phyloP scores from a whole-genome alignment of 1,140 invertebrate genomes.

The Macrobrachium nipponense region DNA sequence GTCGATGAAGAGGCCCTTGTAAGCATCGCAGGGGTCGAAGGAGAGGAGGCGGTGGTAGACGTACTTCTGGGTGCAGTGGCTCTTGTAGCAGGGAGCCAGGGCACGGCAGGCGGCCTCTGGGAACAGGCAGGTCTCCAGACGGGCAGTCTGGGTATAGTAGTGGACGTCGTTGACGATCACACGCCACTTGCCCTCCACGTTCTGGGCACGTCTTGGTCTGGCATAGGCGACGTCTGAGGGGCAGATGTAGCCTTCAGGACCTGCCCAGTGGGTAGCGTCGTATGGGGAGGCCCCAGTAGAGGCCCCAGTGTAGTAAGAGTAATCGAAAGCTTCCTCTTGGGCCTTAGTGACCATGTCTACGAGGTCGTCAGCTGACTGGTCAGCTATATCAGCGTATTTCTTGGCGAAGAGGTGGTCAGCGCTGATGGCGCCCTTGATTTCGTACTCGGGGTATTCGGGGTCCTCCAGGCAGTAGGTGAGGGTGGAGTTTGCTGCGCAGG shows the following conservation, averaged over 20 bases:
- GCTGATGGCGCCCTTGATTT: constrained; percentile 31
- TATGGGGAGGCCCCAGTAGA: not conserved
- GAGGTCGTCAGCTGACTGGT: constrained; percentile 9
- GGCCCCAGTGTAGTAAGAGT: constrained; percentile 18
- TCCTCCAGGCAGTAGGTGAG: constrained; percentile 61
- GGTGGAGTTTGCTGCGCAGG: constrained; percentile 5
- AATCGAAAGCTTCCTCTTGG: constrained; percentile 5
- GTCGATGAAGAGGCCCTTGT: constrained; percentile 65
- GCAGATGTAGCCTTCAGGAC: constrained; percentile 12
- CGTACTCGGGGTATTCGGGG: constrained; percentile 62
- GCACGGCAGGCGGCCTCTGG: constrained; percentile 22
- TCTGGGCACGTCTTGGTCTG: constrained; percentile 2
- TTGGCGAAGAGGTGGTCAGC: constrained; percentile 7
- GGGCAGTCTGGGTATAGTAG: constrained; percentile 11
- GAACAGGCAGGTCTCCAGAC: constrained; percentile 6
- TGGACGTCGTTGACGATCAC: constrained; percentile 64
- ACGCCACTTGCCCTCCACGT: constrained; percentile 64
- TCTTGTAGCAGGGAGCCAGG: constrained; percentile 64
- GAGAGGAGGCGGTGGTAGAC: constrained; percentile 65
- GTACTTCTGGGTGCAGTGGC: constrained; percentile 64
- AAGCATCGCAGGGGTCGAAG: constrained; percentile 64
- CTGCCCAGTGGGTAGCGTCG: constrained; percentile 7
- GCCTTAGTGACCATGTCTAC: constrained; percentile 12
- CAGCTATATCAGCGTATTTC: constrained; percentile 8
- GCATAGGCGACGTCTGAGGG: constrained; percentile 4